A percentile compares a stretch with the other conserved stretches of the same genome.
Evolutionary conservation across 2,113 vertebrate species (phyloP).

Genomic region (Nothobranchius kuhntae): DNA sequence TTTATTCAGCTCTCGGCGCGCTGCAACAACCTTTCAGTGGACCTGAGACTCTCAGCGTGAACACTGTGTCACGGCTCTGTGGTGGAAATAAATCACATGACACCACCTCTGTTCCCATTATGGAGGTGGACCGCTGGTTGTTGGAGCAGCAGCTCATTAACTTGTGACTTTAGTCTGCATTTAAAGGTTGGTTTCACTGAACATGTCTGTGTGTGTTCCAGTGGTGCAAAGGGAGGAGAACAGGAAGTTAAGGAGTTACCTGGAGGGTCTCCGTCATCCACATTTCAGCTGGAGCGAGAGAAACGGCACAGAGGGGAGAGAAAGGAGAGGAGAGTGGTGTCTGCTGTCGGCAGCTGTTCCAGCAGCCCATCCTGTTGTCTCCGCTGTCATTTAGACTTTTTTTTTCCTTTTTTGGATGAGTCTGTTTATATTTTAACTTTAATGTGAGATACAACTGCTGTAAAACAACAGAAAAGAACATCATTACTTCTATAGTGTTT

Average conservation of each 20-base stretch:
- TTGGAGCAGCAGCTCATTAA: slow-evolving; percentile 18
- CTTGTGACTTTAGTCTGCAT: neutral
- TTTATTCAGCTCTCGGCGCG: slow-evolving; percentile 30
- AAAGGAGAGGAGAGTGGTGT: slow-evolving; percentile 59
- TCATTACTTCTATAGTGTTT: slow-evolving; percentile 59
- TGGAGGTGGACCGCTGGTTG: slow-evolving; percentile 9
- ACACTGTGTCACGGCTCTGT: slow-evolving; percentile 19
- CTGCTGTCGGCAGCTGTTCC: slow-evolving; percentile 77
- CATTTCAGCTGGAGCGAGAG: slow-evolving; percentile 70
- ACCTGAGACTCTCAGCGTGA: slow-evolving; percentile 16
- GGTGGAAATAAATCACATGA: slow-evolving; percentile 26
- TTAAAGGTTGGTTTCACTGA: neutral
- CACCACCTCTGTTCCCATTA: slow-evolving; percentile 4
- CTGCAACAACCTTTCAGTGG: slow-evolving; percentile 11
- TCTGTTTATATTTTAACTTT: slow-evolving; percentile 67
- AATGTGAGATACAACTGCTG: slow-evolving; percentile 74
- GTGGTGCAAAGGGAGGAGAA: slow-evolving; percentile 70
- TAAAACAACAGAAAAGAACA: slow-evolving; percentile 37
- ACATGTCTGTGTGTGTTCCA: slow-evolving; percentile 8
- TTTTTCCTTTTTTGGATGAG: slow-evolving; percentile 63
- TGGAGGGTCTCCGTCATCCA: slow-evolving; percentile 75
- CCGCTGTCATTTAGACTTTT: slow-evolving; percentile 33
- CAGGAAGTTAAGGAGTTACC: slow-evolving; percentile 74
- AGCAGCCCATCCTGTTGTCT: slow-evolving; percentile 67
- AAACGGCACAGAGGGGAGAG: slow-evolving; percentile 47